Evolutionary conservation across 2,888 invertebrate species (phyloP), one percentile per base, ranked within the genome.

Genomic region (Apamea anceps): DNA sequence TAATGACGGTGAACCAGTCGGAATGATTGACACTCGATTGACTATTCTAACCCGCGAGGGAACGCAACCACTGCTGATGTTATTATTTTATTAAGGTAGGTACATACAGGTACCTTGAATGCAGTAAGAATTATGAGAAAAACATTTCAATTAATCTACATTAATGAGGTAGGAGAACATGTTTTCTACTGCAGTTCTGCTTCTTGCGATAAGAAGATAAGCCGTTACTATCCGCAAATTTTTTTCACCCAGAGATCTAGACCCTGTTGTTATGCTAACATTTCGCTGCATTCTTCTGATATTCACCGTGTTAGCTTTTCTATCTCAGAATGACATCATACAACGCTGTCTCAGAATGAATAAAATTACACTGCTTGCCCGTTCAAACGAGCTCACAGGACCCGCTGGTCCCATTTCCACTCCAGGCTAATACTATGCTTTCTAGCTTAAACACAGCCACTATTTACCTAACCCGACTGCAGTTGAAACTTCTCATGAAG

Each of bases 401-500:
- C 67, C 60, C 71, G 42, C 65, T 77, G 12, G 77, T 71, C 18
- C 18, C 12, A 42, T 72, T 84, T 65, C 1, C 21, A 57, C 32
- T 60, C 13, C 32, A n/a, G 2, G 60, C 42, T 68, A 73, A 72
- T 72, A 15, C 25, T 63, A 28, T 48, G 42, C 37, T 72, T 65
- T 72, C 32, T 66, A 63, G 76, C 57, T 72, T 65, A 74, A 45
- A 57, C 75, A 70, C 45, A 57, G n/a, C 37, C 72, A 85, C 57
- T 84, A 75, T 85, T 86, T 84, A 75, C 66, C 7, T 32, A 82
- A 68, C 57, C 66, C 54, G 37, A 72, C 42, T 83, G 81, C 75
- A 81, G 67, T 78, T 79, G 67, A 48, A 74, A 82, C 77, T 82
- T 57, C 15, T 75, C 65, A 71, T 87, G 66, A 80, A 84, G 72